Conservation (phyloP, 23 tunicate species). For the Phallusia fumigata region DNA sequence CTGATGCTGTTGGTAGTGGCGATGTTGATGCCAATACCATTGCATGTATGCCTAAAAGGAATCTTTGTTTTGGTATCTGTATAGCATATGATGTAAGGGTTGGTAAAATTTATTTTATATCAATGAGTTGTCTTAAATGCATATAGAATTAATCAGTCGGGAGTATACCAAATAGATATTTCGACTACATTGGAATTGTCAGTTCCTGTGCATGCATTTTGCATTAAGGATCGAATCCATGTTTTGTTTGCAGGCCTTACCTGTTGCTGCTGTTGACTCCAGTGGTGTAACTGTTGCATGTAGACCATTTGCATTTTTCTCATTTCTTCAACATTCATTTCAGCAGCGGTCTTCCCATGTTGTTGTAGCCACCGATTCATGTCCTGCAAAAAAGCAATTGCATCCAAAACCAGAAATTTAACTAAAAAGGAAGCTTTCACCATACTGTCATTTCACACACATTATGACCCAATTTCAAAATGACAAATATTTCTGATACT, state of each 20-base stretch:
- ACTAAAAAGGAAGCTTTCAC: background rate
- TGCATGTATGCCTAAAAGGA: conserved; percentile 72
- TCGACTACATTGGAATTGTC: no score
- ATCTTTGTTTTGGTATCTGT: no score
- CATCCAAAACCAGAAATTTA: background rate
- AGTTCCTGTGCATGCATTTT: no score
- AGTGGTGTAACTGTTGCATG: conserved; percentile 81
- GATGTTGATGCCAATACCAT: conserved; percentile 87
- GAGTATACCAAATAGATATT: no score
- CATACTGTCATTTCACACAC: background rate
- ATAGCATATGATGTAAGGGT: no score
- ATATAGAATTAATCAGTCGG: no score
- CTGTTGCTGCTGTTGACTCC: conserved; percentile 76
- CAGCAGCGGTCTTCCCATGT: conserved; percentile 63
- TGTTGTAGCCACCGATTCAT: conserved; percentile 78
- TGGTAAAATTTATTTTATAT: no score
- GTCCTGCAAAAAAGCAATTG: conserved; percentile 45
- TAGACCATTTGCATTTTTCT: conserved; percentile 74
- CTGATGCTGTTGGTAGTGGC: conserved; percentile 46
- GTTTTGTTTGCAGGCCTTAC: conserved; percentile 3
- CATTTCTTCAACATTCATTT: conserved; percentile 74
- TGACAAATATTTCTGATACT: no score
- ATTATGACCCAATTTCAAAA: no score
- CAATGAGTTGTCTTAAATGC: no score
- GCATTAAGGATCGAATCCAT: no score